Base-by-base conservation (phyloP, 1,140 invertebrate species). In the Maconellicoccus hirsutus region DNA sequence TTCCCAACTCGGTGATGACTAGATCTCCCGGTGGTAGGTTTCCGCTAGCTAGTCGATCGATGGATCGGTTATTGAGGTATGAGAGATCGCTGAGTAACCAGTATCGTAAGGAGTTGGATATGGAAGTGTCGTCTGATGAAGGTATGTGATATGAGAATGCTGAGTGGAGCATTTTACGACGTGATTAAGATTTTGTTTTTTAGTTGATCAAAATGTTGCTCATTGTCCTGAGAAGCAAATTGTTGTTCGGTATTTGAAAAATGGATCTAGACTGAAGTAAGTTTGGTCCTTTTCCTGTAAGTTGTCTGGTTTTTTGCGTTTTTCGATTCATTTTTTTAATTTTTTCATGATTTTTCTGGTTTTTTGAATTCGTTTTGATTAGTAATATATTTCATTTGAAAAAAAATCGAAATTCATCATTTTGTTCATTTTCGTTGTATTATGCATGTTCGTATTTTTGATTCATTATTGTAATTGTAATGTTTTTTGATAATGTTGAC, bases 181-280 rank as follows among this genome's bases (percentile, higher is more conserved):
- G 16, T 16, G 2, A 16, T 16, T 52, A 16, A 52, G n/a, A 52
- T 52, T 52, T 6, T 52, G 6, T 52, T 33, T 6, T 16, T 8
- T 52, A 52, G 42, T 16, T 52, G 42, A 52, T 52, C 42, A 52
- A 19, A 52, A 16, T 16, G 42, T 52, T 6, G 16, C 42, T 16
- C n/a, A 52, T 52, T 52, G 42, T 16, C 42, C 42, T 4, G 14
- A 66, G 29, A 74, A 74, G 52, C 71, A 73, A 52, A 72, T 81
- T 76, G 77, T 82, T 0, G 79, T 79, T n/a, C 77, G 80, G 69
- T 77, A 78, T 71, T 81, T 82, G 79, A 77, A 80, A 72, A 78
- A 82, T 70, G 81, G 81, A 75, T 79, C 81, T 72, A 82, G 81
- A 72, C 79, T 86, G 8, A 86, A 83, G 85, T 86, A 29, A 63